Conservation (phyloP, 2,888 invertebrate species). For the Sphaerophoria rueppellii region DNA sequence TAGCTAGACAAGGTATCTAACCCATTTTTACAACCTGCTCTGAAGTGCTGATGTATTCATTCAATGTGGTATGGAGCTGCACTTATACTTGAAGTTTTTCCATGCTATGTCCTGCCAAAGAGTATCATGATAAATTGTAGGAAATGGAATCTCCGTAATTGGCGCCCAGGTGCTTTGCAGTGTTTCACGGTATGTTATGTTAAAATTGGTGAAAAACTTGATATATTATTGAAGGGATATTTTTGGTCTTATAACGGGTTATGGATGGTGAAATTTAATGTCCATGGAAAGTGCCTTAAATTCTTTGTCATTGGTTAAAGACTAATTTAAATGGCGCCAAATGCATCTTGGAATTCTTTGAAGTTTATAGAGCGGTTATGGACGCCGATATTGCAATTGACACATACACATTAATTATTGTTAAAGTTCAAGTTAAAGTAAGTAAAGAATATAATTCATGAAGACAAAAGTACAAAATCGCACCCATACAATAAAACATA, state of each 20-base stretch:
- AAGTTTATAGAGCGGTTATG: too few relatives aligned
- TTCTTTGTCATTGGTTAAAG: too few relatives aligned
- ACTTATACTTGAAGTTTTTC: too few relatives aligned
- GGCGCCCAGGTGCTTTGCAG: slow-evolving; percentile 59
- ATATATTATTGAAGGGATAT: not conserved
- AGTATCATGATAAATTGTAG: slow-evolving; percentile 12
- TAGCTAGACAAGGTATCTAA: not conserved
- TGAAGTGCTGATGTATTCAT: not conserved
- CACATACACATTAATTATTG: too few relatives aligned
- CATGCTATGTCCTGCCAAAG: slow-evolving; percentile 28
- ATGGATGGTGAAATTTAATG: not conserved
- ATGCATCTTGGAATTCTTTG: too few relatives aligned
- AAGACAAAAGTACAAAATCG: not conserved
- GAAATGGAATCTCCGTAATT: slow-evolving; percentile 37
- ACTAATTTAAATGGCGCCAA: slow-evolving; percentile 4
- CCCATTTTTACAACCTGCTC: not conserved
- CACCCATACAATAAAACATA: slow-evolving; percentile 8
- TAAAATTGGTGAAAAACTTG: slow-evolving; percentile 1
- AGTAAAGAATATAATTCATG: too few relatives aligned
- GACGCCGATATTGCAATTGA: too few relatives aligned
- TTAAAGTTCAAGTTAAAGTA: too few relatives aligned
- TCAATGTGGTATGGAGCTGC: too few relatives aligned
- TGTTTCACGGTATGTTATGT: slow-evolving; percentile 29
- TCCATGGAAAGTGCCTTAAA: too few relatives aligned
- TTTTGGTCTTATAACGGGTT: not conserved